phyloP scores from a whole-genome alignment of 2,797 vertebrate genomes.

The Peromyscus attwateri region DNA sequence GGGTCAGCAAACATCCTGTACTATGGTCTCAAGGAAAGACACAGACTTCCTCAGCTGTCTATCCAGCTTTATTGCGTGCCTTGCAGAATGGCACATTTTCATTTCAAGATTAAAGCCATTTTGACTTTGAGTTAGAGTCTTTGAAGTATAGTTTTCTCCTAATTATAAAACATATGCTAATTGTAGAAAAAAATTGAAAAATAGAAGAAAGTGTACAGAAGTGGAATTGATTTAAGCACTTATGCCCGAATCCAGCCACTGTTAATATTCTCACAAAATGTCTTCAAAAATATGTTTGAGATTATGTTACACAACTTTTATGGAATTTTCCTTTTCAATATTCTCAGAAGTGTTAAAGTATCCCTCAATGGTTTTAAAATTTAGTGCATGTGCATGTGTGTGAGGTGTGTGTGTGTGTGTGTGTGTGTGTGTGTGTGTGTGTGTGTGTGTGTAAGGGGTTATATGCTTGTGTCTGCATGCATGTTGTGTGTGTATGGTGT shows the following conservation, averaged over 20 bases:
- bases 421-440: not conserved
- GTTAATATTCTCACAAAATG: conserved; percentile 11
- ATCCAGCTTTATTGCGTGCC: not conserved
- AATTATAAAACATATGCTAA: conserved; percentile 72
- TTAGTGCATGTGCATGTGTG: not conserved
- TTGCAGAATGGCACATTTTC: conserved; percentile 37
- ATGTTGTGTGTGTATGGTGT: not conserved
- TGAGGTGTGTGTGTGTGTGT: not conserved
- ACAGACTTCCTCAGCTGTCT: fast-evolving
- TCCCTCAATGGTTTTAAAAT: not conserved
- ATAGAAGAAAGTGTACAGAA: conserved; percentile 62
- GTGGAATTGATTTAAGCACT: not conserved
- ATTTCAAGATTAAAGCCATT: conserved; percentile 73
- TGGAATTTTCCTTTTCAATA: not conserved
- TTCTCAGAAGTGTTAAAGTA: not conserved
- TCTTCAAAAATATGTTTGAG: not conserved
- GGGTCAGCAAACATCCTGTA: not conserved
- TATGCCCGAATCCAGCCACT: not conserved
- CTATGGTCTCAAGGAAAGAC: fast-evolving
- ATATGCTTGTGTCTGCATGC: not conserved
- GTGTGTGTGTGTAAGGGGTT: not conserved
- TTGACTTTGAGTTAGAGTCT: conserved; percentile 72
- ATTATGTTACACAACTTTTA: not conserved
- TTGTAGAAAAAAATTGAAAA: conserved; percentile 62
- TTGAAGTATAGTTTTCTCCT: conserved; percentile 71